Base-by-base conservation (phyloP, 2,888 invertebrate genomes). In the Morpho achilles region DNA sequence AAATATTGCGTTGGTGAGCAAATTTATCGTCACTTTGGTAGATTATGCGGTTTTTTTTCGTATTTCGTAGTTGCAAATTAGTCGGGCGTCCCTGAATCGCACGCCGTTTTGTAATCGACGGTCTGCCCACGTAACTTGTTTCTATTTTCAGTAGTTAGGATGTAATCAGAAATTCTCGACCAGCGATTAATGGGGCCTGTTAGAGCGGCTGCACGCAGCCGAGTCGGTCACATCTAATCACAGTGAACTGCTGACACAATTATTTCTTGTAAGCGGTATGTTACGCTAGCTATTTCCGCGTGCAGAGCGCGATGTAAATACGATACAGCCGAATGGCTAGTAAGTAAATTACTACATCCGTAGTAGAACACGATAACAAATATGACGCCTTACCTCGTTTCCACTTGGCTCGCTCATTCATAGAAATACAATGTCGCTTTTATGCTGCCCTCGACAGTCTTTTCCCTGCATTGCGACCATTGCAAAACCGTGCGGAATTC, bases 231-330 rank as follows among this genome's bases (percentile, higher is more conserved):
- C 59, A 61, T 62, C 58, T 61, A 79, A 79, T 80, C 78, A 76
- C 76, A 76, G 74, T 77, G 79, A 79, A 79, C 81, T 69, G 82
- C 80, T 87, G 85, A 85, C 86, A 85, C 83, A 84, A 84, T 87
- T 85, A 85, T 83, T 82, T 78, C 77, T 78, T 74, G 83, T 79
- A 85, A 86, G 80, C 77, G 78, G 75, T 71, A 70, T 71, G 69
- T 70, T 61, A 65, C 67, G 47, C 46, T 43, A 61, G 68, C 70
- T 67, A 72, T 79, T 87, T 86, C 86, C 79, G 73, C 78, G 83
- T 75, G 72, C 74, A 74, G 77, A 75, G 75, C 75, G 71, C 73
- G 65, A 70, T 74, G 79, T 77, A 75, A 80, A 82, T 73, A 75
- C 72, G 73, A 77, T 68, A 72, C 75, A 72, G 68, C 62, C 74